Evolutionary conservation across 2,888 invertebrate genomes (phyloP).

Genomic region (Pterostichus madidus): DNA sequence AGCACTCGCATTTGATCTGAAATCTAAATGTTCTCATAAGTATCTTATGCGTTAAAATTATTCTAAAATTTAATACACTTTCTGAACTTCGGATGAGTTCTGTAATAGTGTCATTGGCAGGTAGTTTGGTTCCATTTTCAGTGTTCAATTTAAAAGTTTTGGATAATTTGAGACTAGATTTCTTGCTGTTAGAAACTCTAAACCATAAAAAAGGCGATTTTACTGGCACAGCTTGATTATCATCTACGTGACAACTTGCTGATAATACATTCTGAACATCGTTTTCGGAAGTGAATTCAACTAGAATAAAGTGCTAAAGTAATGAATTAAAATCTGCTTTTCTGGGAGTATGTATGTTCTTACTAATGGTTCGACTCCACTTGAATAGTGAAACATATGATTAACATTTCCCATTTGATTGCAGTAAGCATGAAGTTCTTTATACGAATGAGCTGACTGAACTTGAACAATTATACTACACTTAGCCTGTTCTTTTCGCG

Average conservation of each 20-base stretch:
- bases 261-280: slow-evolving; percentile 80
- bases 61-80: slow-evolving; percentile 74
- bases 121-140: slow-evolving; percentile 78
- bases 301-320: slow-evolving; percentile 85
- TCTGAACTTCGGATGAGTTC: slow-evolving; percentile 78
- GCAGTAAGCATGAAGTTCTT: slow-evolving; percentile 85
- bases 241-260: slow-evolving; percentile 80
- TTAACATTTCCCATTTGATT: slow-evolving; percentile 82
- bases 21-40: slow-evolving; percentile 73
- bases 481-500: slow-evolving; percentile 83
- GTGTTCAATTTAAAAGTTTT: slow-evolving; percentile 71
- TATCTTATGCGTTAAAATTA: slow-evolving; percentile 19
- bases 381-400: slow-evolving; percentile 83
- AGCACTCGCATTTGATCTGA: slow-evolving; percentile 85
- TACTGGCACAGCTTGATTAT: slow-evolving; percentile 81
- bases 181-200: slow-evolving; percentile 73
- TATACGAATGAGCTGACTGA: slow-evolving; percentile 84
- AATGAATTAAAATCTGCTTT: slow-evolving; percentile 61
- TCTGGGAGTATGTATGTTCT: slow-evolving; percentile 53
- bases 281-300: slow-evolving; percentile 83
- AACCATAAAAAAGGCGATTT: slow-evolving; percentile 88
- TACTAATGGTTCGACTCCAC: slow-evolving; percentile 75
- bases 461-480: slow-evolving; percentile 88
- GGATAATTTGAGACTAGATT: slow-evolving; percentile 72
- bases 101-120: slow-evolving; percentile 77